Base-by-base conservation (phyloP, 2,888 invertebrate genomes). In the Epinotia ramella region DNA sequence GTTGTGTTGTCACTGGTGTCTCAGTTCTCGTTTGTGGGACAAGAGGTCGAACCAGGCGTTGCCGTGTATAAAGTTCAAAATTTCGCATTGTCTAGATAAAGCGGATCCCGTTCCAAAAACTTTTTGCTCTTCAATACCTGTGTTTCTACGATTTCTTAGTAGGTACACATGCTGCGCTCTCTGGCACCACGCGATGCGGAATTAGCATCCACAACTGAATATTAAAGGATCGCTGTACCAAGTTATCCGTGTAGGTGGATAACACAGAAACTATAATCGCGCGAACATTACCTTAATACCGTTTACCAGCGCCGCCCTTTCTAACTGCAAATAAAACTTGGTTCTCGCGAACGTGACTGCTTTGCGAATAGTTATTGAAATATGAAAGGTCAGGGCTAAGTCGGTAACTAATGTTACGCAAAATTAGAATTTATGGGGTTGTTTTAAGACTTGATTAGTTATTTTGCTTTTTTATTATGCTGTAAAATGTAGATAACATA, bases 131-230 rank as follows among this genome's bases (percentile, higher is more conserved):
- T 24, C 24, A 33, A 5, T 3, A 33, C 33, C 33, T 33, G 33
- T 33, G 33, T 33, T 33, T 33, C 7, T 6, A 33, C 7, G 33
- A 33, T 1, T 33, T 7, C 33, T 7, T 33, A 33, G 33, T 33
- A 7, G 6, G 20, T 44, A 24, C 24, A 13, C 6, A 28, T 33
- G n/a, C 49, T 69, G 69, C 20, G 11, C 49, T 74, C 49, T 40
- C 40, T 69, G 40, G 6, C 33, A 20, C 69, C 69, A 74, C 64
- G 64, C 74, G 59, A 46, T 40, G 64, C 69, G 64, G 64, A 69
- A 74, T 74, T 74, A 74, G 74, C 69, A 74, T 69, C 74, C 74
- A 57, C 59, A 64, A 64, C 18, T 69, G 74, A 74, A 69, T 74
- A 69, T 74, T 69, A 74, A 73, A 59, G 69, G 69, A 69, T 64